Percentiles rank a stretch among this genome's conserved stretches.
Evolutionary conservation across 1,140 invertebrate species (phyloP).

Genomic region (Gryllus bimaculatus): DNA sequence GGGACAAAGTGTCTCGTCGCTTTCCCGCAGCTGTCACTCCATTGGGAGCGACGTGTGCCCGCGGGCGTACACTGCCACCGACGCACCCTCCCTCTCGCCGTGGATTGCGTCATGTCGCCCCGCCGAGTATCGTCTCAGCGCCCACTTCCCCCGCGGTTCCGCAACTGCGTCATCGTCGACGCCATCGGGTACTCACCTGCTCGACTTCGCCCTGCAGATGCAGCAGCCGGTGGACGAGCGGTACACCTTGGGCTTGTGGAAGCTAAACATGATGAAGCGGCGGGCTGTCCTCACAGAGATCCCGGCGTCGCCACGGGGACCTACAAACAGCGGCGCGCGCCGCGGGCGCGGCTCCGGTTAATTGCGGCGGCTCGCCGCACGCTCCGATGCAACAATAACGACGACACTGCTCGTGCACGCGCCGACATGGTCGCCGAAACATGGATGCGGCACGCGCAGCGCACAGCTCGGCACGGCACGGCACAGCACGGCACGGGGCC

Average conservation of each 20-base stretch:
- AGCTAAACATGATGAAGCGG: conserved; percentile 64
- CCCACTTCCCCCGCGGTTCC: too few relatives aligned
- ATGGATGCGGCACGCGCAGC: background rate
- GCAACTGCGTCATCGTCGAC: too few relatives aligned
- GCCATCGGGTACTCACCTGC: conserved; percentile 41
- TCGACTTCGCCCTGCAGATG: conserved; percentile 82
- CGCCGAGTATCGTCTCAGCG: too few relatives aligned
- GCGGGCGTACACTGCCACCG: too few relatives aligned
- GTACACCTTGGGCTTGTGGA: conserved; percentile 83
- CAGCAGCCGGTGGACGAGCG: conserved; percentile 75
- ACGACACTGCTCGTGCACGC: background rate
- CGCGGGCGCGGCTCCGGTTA: background rate
- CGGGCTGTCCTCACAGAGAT: background rate
- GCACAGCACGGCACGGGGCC: too few relatives aligned
- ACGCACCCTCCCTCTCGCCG: too few relatives aligned
- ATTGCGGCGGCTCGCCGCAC: background rate
- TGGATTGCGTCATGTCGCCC: too few relatives aligned
- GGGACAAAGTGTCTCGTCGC: too few relatives aligned
- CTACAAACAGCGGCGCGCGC: background rate
- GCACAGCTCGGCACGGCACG: too few relatives aligned
- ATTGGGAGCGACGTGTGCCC: too few relatives aligned
- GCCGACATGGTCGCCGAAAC: background rate
- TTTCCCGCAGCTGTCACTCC: too few relatives aligned
- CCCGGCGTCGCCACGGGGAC: background rate
- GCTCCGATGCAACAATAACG: background rate